A percentile compares a stretch with the other conserved stretches of the same genome.
Conservation (phyloP, 2,888 invertebrate species). For the Homarus gammarus region DNA sequence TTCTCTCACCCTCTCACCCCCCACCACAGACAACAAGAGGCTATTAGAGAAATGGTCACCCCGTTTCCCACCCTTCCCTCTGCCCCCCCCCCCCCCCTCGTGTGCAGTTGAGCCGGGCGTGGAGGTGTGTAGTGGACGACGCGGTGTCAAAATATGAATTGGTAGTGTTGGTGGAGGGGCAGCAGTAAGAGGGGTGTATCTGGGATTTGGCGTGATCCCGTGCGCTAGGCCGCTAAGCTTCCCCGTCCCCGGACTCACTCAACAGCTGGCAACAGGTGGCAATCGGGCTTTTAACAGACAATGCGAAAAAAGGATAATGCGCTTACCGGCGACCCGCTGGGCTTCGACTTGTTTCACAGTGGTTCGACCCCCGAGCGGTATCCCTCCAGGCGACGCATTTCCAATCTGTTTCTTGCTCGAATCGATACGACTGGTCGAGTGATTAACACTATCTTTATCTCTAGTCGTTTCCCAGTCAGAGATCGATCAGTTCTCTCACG, state of each 20-base stretch:
- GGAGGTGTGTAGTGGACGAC: background rate
- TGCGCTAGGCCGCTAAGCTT: slow-evolving; percentile 39
- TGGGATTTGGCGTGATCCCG: slow-evolving; percentile 57
- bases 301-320: slow-evolving; percentile 70
- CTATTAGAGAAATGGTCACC: background rate
- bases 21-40: background rate
- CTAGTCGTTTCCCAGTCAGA: no score
- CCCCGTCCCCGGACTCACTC: slow-evolving; percentile 37
- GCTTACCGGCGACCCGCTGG: slow-evolving; percentile 36
- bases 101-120: background rate
- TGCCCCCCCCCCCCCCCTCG: background rate
- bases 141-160: slow-evolving; percentile 27
- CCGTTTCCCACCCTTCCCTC: slow-evolving; percentile 3
- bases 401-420: no score
- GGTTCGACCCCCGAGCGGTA: slow-evolving; percentile 17
- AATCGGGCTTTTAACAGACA: slow-evolving; percentile 72
- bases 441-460: background rate
- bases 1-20: background rate
- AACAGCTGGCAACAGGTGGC: slow-evolving; percentile 70
- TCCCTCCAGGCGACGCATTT: background rate
- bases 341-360: slow-evolving; percentile 30
- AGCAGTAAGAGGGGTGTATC: slow-evolving; percentile 43
- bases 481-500: no score
- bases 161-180: background rate
- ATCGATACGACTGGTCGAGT: no score